Conservation (phyloP, 2,113 vertebrate genomes). For the Solea senegalensis region DNA sequence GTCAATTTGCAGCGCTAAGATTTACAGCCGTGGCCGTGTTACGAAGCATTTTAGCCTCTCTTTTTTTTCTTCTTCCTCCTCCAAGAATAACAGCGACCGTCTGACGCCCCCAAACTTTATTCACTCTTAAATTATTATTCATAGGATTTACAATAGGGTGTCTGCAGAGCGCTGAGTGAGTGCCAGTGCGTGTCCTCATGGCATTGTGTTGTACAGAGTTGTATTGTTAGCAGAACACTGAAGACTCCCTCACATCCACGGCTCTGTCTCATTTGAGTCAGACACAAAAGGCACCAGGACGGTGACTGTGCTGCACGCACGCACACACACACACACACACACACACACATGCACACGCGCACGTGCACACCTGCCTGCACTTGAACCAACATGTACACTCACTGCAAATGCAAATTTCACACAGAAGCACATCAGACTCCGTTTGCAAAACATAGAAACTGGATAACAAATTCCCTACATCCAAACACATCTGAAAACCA, state of each 20-base stretch:
- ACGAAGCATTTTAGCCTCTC: conserved; percentile 5
- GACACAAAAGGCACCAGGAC: conserved; percentile 52
- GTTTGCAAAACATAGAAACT: neutral
- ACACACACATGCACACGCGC: neutral
- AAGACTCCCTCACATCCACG: conserved; percentile 47
- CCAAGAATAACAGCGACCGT: conserved; percentile 37
- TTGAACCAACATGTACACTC: conserved; percentile 15
- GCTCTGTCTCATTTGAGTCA: conserved; percentile 60
- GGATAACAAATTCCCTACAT: neutral
- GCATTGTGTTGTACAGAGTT: conserved; percentile 53
- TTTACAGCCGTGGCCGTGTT: conserved; percentile 35
- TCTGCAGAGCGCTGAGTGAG: conserved; percentile 41
- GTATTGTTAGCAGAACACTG: conserved; percentile 64
- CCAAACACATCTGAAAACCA: no score
- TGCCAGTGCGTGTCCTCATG: conserved; percentile 52
- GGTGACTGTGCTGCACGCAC: conserved; percentile 26
- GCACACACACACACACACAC: conserved; percentile 4
- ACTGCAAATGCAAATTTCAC: neutral
- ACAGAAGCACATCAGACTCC: no score
- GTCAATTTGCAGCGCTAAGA: conserved; percentile 51
- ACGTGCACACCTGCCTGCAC: conserved; percentile 29
- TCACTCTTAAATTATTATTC: conserved; percentile 68
- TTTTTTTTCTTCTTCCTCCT: conserved; percentile 23
- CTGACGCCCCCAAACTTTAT: conserved; percentile 44
- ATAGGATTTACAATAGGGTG: conserved; percentile 56